Evolutionary conservation across 2,888 invertebrate genomes (phyloP).

Genomic region (Nomada flava): DNA sequence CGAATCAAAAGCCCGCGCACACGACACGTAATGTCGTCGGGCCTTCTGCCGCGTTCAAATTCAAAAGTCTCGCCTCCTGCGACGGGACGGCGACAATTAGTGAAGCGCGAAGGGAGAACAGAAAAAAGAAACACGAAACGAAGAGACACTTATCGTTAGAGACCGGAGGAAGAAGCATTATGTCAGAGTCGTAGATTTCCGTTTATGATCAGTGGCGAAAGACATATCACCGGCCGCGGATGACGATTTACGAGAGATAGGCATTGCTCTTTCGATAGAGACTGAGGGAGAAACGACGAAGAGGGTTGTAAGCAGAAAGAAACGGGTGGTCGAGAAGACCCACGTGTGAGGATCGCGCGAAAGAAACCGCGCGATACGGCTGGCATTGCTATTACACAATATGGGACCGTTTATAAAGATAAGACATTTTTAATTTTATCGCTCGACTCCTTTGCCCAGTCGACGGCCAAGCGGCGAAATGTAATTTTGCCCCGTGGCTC

Average conservation of each 20-base stretch:
- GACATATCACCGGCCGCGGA: conserved; percentile 72
- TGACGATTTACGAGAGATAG: conserved; percentile 59
- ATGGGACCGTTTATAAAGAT: conserved; percentile 71
- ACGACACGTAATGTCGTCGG: conserved; percentile 30
- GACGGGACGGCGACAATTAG: conserved; percentile 8
- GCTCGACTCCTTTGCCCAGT: conserved; percentile 52
- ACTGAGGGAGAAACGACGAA: background rate
- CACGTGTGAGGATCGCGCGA: conserved; percentile 15
- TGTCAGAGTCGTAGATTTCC: conserved; percentile 45
- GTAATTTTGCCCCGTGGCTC: conserved; percentile 30
- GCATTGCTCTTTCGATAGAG: conserved; percentile 28
- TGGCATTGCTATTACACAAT: conserved; percentile 68
- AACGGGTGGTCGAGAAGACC: background rate
- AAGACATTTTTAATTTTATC: conserved; percentile 67
- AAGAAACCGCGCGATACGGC: conserved; percentile 54
- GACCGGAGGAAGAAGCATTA: conserved; percentile 5
- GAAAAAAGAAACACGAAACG: background rate
- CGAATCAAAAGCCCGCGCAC: conserved; percentile 70
- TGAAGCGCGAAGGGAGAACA: conserved; percentile 35
- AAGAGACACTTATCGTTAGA: background rate
- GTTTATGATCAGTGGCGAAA: conserved; percentile 66
- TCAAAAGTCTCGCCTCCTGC: conserved; percentile 42
- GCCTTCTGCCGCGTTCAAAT: conserved; percentile 38
- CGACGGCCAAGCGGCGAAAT: conserved; percentile 22
- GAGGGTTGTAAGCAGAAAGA: background rate